Percentiles rank a stretch among this genome's conserved stretches.
These are phyloP conservation scores for Rotaria magnacalcarata DNA, from an alignment of 2,888 invertebrate species.

Conservation along the genomic window DNA sequence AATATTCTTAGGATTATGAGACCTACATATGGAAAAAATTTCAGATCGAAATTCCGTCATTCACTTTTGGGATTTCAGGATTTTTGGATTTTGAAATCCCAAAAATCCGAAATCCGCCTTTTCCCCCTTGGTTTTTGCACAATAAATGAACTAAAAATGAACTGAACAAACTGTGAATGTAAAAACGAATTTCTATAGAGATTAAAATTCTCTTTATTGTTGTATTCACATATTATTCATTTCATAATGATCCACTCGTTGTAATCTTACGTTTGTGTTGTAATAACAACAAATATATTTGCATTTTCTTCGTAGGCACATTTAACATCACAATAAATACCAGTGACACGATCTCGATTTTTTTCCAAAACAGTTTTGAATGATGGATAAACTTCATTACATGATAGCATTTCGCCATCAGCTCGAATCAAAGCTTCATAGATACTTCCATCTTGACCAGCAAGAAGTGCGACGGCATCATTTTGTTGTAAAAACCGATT, in stretches of 20 bases:
- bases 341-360: not conserved
- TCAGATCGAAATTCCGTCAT: no score
- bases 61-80: no score
- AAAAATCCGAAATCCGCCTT: no score
- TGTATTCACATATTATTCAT: no score
- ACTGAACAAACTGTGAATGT: no score
- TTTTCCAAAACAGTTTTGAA: not conserved
- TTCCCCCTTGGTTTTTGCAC: no score
- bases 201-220: no score
- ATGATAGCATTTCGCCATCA: not conserved
- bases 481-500: constrained; percentile 25
- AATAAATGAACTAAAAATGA: no score
- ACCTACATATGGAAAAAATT: no score
- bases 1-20: no score
- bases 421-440: not conserved
- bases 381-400: not conserved
- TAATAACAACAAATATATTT: constrained; percentile 32
- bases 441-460: not conserved
- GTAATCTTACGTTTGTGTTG: not conserved
- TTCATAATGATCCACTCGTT: not conserved
- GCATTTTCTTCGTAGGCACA: constrained; percentile 25
- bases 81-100: no score
- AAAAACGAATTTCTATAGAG: no score
- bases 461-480: constrained; percentile 6
- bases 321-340: constrained; percentile 34